These are phyloP conservation scores for Sarcophaga variegata DNA, from an alignment of 2,888 invertebrate genomes.

Conservation along the genomic window DNA sequence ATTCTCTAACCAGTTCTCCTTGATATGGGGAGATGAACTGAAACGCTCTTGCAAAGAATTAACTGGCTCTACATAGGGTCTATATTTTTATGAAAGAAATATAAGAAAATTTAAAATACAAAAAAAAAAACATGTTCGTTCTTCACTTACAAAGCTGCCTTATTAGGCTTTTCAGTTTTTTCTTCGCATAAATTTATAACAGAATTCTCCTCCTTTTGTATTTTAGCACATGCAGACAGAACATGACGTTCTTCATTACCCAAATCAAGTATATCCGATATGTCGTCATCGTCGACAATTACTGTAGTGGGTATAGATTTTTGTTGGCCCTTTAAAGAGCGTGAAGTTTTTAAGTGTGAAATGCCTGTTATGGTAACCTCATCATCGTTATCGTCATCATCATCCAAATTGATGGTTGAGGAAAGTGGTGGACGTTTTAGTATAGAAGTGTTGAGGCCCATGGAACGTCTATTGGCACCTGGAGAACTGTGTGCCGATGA, in stretches of 20 bases:
- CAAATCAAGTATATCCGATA: conserved; percentile 73
- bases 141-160: conserved; percentile 50
- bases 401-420: conserved; percentile 70
- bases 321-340: conserved; percentile 35
- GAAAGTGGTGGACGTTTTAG: conserved; percentile 69
- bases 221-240: conserved; percentile 72
- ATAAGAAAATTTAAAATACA: not conserved
- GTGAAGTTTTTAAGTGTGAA: conserved; percentile 41
- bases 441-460: conserved; percentile 48
- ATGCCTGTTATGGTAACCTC: conserved; percentile 64
- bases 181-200: conserved; percentile 42
- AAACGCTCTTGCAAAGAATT: conserved; percentile 85
- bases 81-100: conserved; percentile 78
- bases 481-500: conserved; percentile 60
- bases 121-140: not conserved
- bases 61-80: conserved; percentile 79
- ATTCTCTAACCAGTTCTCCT: conserved; percentile 83
- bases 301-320: conserved; percentile 59
- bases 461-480: conserved; percentile 40
- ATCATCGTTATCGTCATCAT: conserved; percentile 65
- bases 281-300: conserved; percentile 73
- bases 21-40: conserved; percentile 83
- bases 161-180: conserved; percentile 30
- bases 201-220: conserved; percentile 65
- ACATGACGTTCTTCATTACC: conserved; percentile 73